Conservation (phyloP, 2,113 vertebrate genomes). For the Corythornis madagascariensis region DNA sequence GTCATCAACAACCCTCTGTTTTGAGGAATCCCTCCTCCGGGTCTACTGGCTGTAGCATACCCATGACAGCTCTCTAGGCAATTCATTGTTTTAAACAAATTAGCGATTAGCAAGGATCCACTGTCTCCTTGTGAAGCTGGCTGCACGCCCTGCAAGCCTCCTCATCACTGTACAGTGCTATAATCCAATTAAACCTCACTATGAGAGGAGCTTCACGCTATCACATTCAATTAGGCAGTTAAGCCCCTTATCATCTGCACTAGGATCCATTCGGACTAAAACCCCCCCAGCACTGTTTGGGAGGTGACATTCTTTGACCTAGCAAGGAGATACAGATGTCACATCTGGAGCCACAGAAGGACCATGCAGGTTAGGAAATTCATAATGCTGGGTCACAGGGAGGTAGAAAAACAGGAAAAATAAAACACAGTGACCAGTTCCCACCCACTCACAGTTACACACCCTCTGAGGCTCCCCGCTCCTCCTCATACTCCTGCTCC, state of each 20-base stretch:
- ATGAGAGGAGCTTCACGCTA: conserved; percentile 49
- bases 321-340: neutral
- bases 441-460: neutral
- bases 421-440: neutral
- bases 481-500: neutral
- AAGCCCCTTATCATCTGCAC: conserved; percentile 32
- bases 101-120: conserved; percentile 48
- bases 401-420: neutral
- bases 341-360: neutral
- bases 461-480: neutral
- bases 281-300: neutral
- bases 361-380: neutral
- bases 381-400: neutral
- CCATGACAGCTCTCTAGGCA: neutral
- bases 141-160: conserved; percentile 37
- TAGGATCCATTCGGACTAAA: neutral
- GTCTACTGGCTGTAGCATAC: neutral
- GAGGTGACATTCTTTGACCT: neutral
- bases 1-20: neutral
- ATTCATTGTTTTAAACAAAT: conserved; percentile 36
- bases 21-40: neutral
- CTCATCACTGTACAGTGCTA: conserved; percentile 21
- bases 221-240: conserved; percentile 56
- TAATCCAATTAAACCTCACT: conserved; percentile 69
- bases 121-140: conserved; percentile 40